A percentile compares a stretch with the other conserved stretches of the same genome.
These are phyloP conservation scores for Leptopilina drosophilae DNA, from an alignment of 2,888 invertebrate genomes.

Conservation along the genomic window DNA sequence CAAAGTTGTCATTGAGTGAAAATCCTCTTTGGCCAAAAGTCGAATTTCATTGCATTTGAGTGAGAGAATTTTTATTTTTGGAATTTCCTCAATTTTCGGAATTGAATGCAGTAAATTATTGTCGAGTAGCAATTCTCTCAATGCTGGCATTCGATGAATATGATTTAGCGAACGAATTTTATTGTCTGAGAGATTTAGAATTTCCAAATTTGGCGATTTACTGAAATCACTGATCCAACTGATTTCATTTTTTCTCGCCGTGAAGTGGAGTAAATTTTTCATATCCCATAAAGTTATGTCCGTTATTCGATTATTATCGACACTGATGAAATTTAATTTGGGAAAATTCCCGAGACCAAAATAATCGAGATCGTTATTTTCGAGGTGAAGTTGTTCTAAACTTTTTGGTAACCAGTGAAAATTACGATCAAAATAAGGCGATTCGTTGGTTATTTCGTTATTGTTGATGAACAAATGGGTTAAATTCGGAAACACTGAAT, in stretches of 20 bases:
- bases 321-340: neutral
- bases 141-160: slow-evolving; percentile 9
- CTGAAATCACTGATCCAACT: slow-evolving; percentile 36
- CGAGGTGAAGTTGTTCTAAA: slow-evolving; percentile 13
- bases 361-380: slow-evolving; percentile 31
- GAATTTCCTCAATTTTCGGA: slow-evolving; percentile 6
- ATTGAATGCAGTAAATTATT: slow-evolving; percentile 33
- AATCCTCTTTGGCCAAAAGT: neutral
- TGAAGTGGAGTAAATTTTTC: slow-evolving; percentile 5
- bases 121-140: neutral
- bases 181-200: slow-evolving; percentile 8
- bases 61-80: slow-evolving; percentile 5
- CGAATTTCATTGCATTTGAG: slow-evolving; percentile 16
- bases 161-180: slow-evolving; percentile 26
- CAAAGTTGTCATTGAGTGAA: neutral
- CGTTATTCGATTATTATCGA: slow-evolving; percentile 11
- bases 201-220: neutral
- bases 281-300: neutral
- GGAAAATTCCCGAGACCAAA: neutral
- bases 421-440: slow-evolving; percentile 15
- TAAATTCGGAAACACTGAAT: slow-evolving; percentile 20
- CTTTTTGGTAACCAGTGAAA: slow-evolving; percentile 28
- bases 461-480: slow-evolving; percentile 21
- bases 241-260: neutral
- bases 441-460: slow-evolving; percentile 33